These are phyloP conservation scores for Panurus biarmicus DNA, from an alignment of 2,113 vertebrate genomes.

Conservation along the genomic window DNA sequence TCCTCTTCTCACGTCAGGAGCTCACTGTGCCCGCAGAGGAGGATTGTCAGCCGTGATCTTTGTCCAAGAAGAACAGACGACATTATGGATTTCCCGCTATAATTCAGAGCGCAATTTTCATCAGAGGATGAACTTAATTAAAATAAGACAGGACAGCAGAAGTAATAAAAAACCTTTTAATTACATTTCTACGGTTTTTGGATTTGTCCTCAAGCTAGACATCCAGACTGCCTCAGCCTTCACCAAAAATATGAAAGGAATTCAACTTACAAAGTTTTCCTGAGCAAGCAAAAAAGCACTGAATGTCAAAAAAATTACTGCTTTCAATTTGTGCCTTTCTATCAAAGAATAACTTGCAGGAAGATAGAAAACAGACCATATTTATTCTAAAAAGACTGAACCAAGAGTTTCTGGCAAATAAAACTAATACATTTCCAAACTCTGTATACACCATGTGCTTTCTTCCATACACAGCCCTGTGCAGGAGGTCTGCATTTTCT, in stretches of 20 bases:
- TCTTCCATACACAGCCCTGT: neutral
- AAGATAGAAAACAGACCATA: neutral
- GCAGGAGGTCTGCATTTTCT: neutral
- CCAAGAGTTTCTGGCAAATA: neutral
- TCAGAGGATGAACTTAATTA: constrained; percentile 50
- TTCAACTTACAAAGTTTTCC: neutral
- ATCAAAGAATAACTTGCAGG: neutral
- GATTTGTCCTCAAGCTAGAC: constrained; percentile 39
- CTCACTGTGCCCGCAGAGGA: neutral
- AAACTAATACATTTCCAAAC: neutral
- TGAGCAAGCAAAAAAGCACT: neutral
- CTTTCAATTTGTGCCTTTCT: neutral
- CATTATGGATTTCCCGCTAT: constrained; percentile 9
- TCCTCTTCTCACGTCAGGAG: neutral
- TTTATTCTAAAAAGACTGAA: neutral
- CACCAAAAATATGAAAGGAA: constrained; percentile 22
- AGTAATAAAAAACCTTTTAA: constrained; percentile 42
- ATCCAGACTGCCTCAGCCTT: neutral
- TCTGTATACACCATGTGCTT: neutral
- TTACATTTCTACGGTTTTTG: constrained; percentile 26
- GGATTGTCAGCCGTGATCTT: neutral
- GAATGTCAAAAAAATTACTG: neutral
- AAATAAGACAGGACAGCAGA: constrained; percentile 45
- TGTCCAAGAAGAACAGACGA: neutral
- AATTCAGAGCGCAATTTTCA: constrained; percentile 45